Base-by-base conservation (phyloP, 2,797 vertebrate genomes). In the Erethizon dorsatum region DNA sequence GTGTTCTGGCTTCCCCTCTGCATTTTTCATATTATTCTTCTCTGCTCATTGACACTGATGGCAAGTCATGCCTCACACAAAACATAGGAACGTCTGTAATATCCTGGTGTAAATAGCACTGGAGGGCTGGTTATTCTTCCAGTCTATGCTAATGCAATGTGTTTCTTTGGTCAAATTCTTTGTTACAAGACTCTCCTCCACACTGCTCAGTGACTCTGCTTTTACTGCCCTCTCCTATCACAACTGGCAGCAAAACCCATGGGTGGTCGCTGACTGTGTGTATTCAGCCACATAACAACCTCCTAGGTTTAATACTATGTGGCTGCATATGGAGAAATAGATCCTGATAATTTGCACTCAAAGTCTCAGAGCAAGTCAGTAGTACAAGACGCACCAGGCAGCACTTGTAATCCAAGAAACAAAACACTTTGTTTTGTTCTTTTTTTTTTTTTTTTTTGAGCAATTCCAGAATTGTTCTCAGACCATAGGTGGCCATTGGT, bases 31-130 rank as follows among this genome's bases (percentile, higher is more conserved):
- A 2, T 0, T 9, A 9, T 37, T 73, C 26, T 13, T 15, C 6
- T 8, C 45, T 45, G 52, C 3, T 52, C 24, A 15, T 33, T 47
- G 65, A 22, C 37, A 0, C 14, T 0, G 5, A 17, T 24, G 24
- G 12, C 20, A 17, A 22, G 50, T 15, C 9, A 17, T 31, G 7
- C 28, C 33, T 83, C 45, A 5, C 12, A 24, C 22, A 56, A 18
- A 14, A 47, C 9, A 0, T 0, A 14, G 31, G 22, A n/a, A 10
- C 24, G 1, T 54, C 77, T 14, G 14, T 28, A 10, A 0, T 28
- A 80, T 37, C 24, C 2, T 31, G 0, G 1, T 0, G 17, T 37
- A 24, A 67, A 24, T 28, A 26, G 63, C 11, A 0, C 10, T 0
- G 12, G 20, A 1, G 18, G 7, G 22, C n/a, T 14, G 65, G 28